Base-by-base conservation (phyloP, 2,113 vertebrate genomes). In the Limnothrissa miodon region DNA sequence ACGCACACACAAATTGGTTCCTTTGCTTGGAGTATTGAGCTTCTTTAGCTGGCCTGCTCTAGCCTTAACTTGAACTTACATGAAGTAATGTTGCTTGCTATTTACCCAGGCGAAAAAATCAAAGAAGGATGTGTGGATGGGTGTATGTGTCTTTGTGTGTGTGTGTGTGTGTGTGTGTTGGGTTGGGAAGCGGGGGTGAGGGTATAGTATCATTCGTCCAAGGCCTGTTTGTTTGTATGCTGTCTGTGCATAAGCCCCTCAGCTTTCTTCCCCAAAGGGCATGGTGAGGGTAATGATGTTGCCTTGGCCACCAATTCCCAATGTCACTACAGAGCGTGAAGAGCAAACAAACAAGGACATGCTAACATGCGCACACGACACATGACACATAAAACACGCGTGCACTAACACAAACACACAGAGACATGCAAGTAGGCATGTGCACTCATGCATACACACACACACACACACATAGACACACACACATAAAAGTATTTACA, bases 331-430 rank as follows among this genome's bases (percentile, higher is more conserved):
- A 39, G 66, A 74, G 66, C 66, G 66, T 74, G 66, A 74, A 74
- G 66, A 74, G 66, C 66, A 74, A 74, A 21, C 66, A 74, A 74
- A 74, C 66, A 36, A 74, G 66, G 66, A 74, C 66, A 74, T 39
- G 66, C 66, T 39, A 4, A 33, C 33, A 74, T 11, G 2, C 5
- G 62, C n/a, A 33, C 62, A 70, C 10, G 62, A 48, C 46, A 56
- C 51, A 56, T 56, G 51, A 48, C 66, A 39, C 33, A 74, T 74
- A 13, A 74, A 29, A 74, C 29, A 36, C 36, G 11, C 59, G 33
- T 29, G 11, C n/a, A 66, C 59, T 15, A 29, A 70, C 29, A 70
- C 62, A 70, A 10, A 70, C n/a, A 29, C n/a, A 66, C n/a, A 25
- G 23, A 33, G 4, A 66, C 6, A 29, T 25, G n/a, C 59, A 29